phyloP scores from a whole-genome alignment of 35 echinoderm and acorn worm genomes.

The Antedon bifida region DNA sequence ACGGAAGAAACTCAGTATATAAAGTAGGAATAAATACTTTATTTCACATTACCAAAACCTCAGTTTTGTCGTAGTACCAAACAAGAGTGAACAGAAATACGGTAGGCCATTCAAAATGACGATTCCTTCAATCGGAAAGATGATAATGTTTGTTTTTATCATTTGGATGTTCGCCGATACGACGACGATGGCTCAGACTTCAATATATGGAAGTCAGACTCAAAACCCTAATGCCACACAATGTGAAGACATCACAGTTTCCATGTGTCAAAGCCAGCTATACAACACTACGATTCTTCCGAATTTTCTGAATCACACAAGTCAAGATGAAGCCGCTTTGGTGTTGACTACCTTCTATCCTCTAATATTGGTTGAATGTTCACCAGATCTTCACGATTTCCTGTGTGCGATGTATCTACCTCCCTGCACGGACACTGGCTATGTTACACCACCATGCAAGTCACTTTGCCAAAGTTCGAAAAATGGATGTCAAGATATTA shows the following conservation, averaged over 20 bases:
- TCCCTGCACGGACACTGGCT: constrained; percentile 45
- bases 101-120: too few species aligned
- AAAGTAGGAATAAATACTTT: too few species aligned
- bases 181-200: too few species aligned
- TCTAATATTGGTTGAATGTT: constrained; percentile 75
- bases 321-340: constrained; percentile 79
- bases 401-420: constrained; percentile 95
- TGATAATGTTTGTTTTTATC: background rate
- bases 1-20: too few species aligned
- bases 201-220: too few species aligned
- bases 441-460: constrained; percentile 47
- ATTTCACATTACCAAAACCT: too few species aligned
- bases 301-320: constrained; percentile 71
- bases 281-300: constrained; percentile 95
- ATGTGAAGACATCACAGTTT: constrained; percentile 86
- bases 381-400: constrained; percentile 78
- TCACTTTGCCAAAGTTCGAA: constrained; percentile 70
- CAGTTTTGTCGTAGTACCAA: too few species aligned
- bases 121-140: too few species aligned
- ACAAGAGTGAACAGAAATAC: too few species aligned
- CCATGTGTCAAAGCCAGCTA: constrained; percentile 68
- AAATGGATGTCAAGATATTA: constrained; percentile 74
- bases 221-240: background rate
- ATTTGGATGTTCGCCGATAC: background rate
- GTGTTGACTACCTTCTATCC: constrained; percentile 88